These are phyloP conservation scores for Probaryconus sp. DNA, from an alignment of 1,140 invertebrate species.

Conservation along the genomic window DNA sequence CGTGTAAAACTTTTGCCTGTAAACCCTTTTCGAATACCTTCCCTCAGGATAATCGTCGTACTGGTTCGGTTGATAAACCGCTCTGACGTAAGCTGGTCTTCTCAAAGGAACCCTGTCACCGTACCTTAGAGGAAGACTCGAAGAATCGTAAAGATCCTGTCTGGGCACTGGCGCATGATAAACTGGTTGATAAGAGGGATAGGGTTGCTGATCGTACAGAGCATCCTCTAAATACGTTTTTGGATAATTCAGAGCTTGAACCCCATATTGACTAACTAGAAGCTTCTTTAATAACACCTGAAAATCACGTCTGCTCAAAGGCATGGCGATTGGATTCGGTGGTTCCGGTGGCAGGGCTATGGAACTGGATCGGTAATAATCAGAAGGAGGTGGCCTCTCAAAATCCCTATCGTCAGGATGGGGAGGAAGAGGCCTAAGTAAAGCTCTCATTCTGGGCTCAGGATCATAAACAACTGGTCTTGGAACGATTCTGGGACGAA, in stretches of 20 bases:
- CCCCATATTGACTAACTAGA: constrained; percentile 73
- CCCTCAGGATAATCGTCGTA: constrained; percentile 79
- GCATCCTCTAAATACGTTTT: constrained; percentile 74
- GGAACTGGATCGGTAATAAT: too few species aligned
- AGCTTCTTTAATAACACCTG: constrained; percentile 70
- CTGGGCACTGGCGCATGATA: constrained; percentile 65
- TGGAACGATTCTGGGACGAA: constrained; percentile 54
- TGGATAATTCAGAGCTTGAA: constrained; percentile 73
- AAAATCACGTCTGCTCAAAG: constrained; percentile 74
- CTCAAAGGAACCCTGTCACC: constrained; percentile 72
- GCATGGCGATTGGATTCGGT: constrained; percentile 71
- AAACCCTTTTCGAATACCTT: constrained; percentile 71
- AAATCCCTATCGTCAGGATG: constrained; percentile 70
- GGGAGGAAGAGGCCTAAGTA: constrained; percentile 57
- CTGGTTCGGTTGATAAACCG: constrained; percentile 72
- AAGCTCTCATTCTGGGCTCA: constrained; percentile 55
- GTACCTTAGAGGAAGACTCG: constrained; percentile 42
- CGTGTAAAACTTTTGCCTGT: constrained; percentile 73
- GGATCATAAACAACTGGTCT: constrained; percentile 66
- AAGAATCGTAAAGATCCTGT: constrained; percentile 76
- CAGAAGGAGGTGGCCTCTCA: too few species aligned
- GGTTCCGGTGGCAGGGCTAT: constrained; percentile 69
- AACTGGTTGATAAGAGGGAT: constrained; percentile 69
- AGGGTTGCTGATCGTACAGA: constrained; percentile 74
- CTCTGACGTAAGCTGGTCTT: constrained; percentile 56